These are phyloP conservation scores for Megatriorchis doriae DNA, from an alignment of 2,113 vertebrate species.

Conservation along the genomic window DNA sequence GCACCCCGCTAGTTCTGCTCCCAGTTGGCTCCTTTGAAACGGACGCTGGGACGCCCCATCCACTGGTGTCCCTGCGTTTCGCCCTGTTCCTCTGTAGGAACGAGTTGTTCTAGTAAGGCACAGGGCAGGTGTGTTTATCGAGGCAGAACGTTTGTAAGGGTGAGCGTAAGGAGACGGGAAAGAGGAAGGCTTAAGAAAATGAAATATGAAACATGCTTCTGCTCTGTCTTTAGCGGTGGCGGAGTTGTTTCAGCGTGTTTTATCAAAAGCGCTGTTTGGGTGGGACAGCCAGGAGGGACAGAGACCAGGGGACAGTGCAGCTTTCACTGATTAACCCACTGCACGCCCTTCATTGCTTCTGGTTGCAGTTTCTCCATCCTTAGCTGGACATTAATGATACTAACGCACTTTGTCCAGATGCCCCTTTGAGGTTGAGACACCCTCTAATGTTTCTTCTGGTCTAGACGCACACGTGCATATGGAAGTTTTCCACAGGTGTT, in stretches of 20 bases:
- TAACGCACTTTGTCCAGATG: background rate
- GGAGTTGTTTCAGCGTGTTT: background rate
- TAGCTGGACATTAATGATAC: background rate
- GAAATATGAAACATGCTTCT: background rate
- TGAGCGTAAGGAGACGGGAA: background rate
- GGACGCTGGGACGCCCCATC: accelerated
- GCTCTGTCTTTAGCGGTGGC: background rate
- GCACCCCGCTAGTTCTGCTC: background rate
- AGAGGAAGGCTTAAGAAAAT: background rate
- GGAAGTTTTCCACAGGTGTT: background rate
- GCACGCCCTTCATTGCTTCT: background rate
- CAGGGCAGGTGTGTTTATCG: background rate
- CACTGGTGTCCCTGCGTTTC: background rate
- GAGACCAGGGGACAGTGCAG: background rate
- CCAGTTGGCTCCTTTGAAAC: background rate
- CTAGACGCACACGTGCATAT: background rate
- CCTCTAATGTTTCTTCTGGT: background rate
- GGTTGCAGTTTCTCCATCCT: background rate
- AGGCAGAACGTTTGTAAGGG: background rate
- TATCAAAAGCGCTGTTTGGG: background rate
- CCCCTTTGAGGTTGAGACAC: background rate
- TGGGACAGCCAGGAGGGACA: background rate
- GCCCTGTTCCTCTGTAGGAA: background rate
- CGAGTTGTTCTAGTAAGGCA: background rate
- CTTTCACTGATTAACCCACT: background rate